Evolutionary conservation across 2,888 invertebrate species (phyloP).

Genomic region (Perdita meconis): DNA sequence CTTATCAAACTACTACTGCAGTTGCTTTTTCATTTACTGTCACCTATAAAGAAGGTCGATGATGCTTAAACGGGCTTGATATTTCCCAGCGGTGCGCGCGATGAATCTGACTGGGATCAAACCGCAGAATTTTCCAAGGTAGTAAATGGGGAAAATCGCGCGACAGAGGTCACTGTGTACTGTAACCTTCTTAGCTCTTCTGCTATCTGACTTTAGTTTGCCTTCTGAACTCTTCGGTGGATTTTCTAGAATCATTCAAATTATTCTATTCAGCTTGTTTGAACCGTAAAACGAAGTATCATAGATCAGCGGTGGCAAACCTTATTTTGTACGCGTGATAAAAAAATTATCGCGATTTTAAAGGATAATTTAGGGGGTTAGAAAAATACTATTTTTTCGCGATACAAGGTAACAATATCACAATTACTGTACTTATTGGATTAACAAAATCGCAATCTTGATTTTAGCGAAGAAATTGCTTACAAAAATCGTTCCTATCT

Average conservation of each 20-base stretch:
- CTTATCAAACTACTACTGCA: no score
- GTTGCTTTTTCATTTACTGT: neutral
- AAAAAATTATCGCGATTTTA: no score
- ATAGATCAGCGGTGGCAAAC: no score
- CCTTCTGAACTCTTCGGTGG: neutral
- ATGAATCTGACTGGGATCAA: conserved; percentile 77
- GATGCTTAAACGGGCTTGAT: conserved; percentile 66
- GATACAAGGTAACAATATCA: no score
- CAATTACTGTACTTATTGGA: no score
- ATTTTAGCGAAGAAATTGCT: no score
- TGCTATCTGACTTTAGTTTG: neutral
- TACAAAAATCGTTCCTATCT: no score
- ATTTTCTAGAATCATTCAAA: conserved; percentile 1
- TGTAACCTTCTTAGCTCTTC: conserved; percentile 33
- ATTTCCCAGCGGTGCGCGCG: conserved; percentile 68
- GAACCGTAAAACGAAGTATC: no score
- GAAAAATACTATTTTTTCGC: no score
- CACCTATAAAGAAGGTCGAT: conserved; percentile 78
- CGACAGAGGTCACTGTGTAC: conserved; percentile 75
- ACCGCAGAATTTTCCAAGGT: conserved; percentile 78
- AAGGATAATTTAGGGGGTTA: no score
- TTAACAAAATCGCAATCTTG: no score
- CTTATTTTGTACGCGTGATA: no score
- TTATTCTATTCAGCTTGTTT: neutral
- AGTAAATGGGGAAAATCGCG: conserved; percentile 79